A percentile compares a stretch with the other conserved stretches of the same genome.
Evolutionary conservation across 2,888 invertebrate genomes (phyloP).

Genomic region (Seira sanloemensis): DNA sequence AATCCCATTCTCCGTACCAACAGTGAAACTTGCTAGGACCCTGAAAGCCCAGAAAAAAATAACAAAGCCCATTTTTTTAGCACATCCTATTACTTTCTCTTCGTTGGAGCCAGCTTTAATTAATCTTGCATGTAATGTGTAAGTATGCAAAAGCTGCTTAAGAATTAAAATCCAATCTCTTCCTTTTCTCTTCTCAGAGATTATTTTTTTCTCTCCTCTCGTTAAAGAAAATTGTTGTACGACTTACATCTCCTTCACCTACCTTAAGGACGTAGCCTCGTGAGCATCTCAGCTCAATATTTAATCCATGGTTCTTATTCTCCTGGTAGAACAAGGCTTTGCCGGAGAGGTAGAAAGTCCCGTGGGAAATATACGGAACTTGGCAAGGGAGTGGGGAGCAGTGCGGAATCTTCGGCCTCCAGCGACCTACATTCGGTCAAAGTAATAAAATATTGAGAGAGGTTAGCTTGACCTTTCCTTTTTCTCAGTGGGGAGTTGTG

Average conservation of each 20-base stretch:
- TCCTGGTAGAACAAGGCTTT: slow-evolving; percentile 75
- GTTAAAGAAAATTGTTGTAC: neutral
- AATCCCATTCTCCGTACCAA: slow-evolving; percentile 89
- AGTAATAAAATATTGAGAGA: too few species aligned
- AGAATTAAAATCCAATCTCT: too few species aligned
- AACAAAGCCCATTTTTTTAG: too few species aligned
- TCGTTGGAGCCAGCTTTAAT: too few species aligned
- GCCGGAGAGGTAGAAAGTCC: slow-evolving; percentile 70
- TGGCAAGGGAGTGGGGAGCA: slow-evolving; percentile 77
- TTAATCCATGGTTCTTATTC: slow-evolving; percentile 81
- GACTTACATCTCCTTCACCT: neutral
- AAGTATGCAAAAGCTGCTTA: too few species aligned
- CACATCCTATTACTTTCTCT: too few species aligned
- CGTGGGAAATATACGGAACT: slow-evolving; percentile 70
- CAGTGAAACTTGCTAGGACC: slow-evolving; percentile 86
- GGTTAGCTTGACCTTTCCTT: too few species aligned
- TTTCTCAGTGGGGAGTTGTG: too few species aligned
- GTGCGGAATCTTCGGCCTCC: slow-evolving; percentile 88
- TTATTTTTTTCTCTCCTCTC: too few species aligned
- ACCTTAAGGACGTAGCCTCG: slow-evolving; percentile 70
- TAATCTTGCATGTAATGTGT: too few species aligned
- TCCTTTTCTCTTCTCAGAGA: too few species aligned
- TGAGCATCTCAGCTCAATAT: slow-evolving; percentile 49
- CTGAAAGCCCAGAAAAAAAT: too few species aligned
- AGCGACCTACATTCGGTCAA: slow-evolving; percentile 79